phyloP scores from a whole-genome alignment of 2,113 vertebrate species.

The Columba janthina region DNA sequence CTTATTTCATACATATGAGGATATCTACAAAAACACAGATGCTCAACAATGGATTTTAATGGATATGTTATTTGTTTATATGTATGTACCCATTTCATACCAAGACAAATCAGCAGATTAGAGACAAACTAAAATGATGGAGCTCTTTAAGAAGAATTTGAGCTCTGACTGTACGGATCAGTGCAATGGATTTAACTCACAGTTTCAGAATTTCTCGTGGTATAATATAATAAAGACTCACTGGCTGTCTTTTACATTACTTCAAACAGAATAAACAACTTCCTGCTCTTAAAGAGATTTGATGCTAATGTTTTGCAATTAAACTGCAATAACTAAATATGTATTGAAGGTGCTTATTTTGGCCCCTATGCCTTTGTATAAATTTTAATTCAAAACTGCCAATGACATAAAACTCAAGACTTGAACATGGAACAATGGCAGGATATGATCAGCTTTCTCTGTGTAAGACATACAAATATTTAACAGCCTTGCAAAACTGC shows the following conservation, averaged over 20 bases:
- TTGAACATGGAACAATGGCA: slow-evolving; percentile 48
- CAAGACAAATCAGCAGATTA: not conserved
- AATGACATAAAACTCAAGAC: slow-evolving; percentile 42
- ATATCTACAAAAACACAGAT: slow-evolving; percentile 63
- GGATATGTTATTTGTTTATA: slow-evolving; percentile 1
- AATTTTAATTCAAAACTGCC: slow-evolving; percentile 40
- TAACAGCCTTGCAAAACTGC: slow-evolving; percentile 41
- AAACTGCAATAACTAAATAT: not conserved
- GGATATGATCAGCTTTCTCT: slow-evolving; percentile 25
- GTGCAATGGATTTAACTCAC: slow-evolving; percentile 40
- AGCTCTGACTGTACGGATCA: slow-evolving; percentile 23
- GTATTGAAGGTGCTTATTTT: slow-evolving; percentile 15
- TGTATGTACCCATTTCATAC: slow-evolving; percentile 20
- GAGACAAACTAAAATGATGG: slow-evolving; percentile 1
- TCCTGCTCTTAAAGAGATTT: not conserved
- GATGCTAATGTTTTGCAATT: not conserved
- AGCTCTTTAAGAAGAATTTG: slow-evolving; percentile 4
- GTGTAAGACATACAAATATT: slow-evolving; percentile 21
- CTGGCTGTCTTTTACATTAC: not conserved
- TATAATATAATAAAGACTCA: not conserved
- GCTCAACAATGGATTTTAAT: slow-evolving; percentile 36
- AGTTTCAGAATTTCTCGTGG: slow-evolving; percentile 26
- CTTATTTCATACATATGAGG: slow-evolving; percentile 48
- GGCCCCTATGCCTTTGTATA: not conserved
- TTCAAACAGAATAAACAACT: slow-evolving; percentile 10